Base-by-base conservation (phyloP, 2,888 invertebrate genomes). In the Trissonchulus sp. region DNA sequence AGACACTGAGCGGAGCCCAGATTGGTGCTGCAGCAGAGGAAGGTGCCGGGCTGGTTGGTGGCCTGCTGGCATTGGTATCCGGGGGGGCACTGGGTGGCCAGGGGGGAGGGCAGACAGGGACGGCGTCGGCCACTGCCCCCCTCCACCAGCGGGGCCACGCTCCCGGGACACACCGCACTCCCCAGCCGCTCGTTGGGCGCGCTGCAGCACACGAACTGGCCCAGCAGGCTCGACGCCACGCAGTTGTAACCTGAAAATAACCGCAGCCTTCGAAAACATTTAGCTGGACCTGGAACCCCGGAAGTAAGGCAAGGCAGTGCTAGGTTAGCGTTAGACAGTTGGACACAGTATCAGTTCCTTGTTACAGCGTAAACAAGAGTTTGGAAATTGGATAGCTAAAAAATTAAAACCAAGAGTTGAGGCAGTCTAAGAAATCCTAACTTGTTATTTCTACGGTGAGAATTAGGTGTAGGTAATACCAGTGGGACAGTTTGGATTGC, bases 201-300 rank as follows among this genome's bases (percentile, higher is more conserved):
- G 33, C 83, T 83, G 75, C 83, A 83, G 77, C 83, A 83, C 36
- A 83, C 83, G 75, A 82, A 82, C 76, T 83, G 83, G 76, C 82
- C 83, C 65, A 83, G 79, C 28, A 82, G 79, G 65, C 81, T 81
- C 0, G 79, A 79, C 34, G 80, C 80, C 74, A 80, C 81, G 77
- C 83, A 83, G 23, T 82, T 81, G 78, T 83, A 83, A 34, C 83
- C 83, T 48, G 48, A 48, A 48, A 48, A 48, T 23, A 48, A 15
- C 48, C n/a, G n/a, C n/a, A n/a, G n/a, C n/a, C n/a, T n/a, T n/a
- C n/a, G n/a, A n/a, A n/a, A n/a, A n/a, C n/a, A n/a, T n/a, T n/a
- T n/a, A n/a, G n/a, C n/a, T n/a, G n/a, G n/a, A n/a, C n/a, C n/a
- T n/a, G n/a, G n/a, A n/a, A n/a, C n/a, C n/a, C n/a, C n/a, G n/a